These are phyloP conservation scores for Leuciscus waleckii DNA, from an alignment of 2,797 vertebrate genomes.

Conservation along the genomic window DNA sequence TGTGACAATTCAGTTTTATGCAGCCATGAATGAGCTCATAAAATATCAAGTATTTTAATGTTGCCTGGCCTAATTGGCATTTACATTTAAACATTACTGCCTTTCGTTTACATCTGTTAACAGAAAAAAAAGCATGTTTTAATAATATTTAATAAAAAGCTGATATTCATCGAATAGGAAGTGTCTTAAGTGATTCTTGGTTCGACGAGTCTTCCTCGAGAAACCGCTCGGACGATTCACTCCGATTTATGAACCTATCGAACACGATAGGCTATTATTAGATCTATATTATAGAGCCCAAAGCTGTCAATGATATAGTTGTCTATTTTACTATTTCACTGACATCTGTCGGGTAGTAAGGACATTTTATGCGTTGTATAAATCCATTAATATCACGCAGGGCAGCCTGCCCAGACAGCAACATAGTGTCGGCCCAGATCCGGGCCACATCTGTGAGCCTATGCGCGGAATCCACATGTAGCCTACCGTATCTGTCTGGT, in stretches of 20 bases:
- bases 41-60: neutral
- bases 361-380: neutral
- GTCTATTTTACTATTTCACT: neutral
- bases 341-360: neutral
- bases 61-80: neutral
- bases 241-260: neutral
- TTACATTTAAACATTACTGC: neutral
- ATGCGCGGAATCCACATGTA: too few relatives aligned
- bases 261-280: too few relatives aligned
- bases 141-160: neutral
- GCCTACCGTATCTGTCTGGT: too few relatives aligned
- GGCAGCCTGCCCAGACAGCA: neutral
- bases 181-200: neutral
- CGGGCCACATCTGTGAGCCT: too few relatives aligned
- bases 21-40: neutral
- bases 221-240: neutral
- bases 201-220: neutral
- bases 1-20: neutral
- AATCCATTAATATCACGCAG: neutral
- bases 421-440: too few relatives aligned
- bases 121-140: neutral
- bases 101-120: neutral
- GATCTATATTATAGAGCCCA: neutral
- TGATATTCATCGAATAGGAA: neutral
- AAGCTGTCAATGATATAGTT: neutral